Conservation (phyloP, 1,140 invertebrate genomes). For the Caenorhabditis latens region DNA sequence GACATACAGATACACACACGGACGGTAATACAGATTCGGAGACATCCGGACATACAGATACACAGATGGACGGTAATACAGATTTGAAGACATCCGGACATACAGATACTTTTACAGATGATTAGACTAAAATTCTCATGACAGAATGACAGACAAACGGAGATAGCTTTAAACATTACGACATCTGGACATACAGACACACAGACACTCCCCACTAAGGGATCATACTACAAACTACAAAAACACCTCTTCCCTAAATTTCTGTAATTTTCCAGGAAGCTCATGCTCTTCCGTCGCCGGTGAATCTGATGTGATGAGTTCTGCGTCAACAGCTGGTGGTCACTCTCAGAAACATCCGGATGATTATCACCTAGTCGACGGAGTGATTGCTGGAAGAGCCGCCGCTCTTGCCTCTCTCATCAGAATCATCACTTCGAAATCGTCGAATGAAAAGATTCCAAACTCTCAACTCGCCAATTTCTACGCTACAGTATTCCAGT, state of each 20-base stretch:
- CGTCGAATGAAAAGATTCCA: slow-evolving; percentile 93
- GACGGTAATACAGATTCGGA: no score
- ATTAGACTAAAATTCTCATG: no score
- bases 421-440: slow-evolving; percentile 94
- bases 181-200: no score
- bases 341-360: slow-evolving; percentile 7
- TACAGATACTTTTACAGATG: no score
- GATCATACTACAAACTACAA: not conserved
- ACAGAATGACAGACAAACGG: no score
- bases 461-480: slow-evolving; percentile 94
- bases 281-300: slow-evolving; percentile 44
- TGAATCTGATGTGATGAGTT: slow-evolving; percentile 41
- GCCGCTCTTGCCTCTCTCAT: slow-evolving; percentile 94
- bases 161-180: no score
- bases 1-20: no score
- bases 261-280: slow-evolving; percentile 1
- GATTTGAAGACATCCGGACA: no score
- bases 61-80: no score
- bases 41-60: no score
- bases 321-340: slow-evolving; percentile 25
- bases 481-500: slow-evolving; percentile 90
- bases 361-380: slow-evolving; percentile 64
- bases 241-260: not conserved
- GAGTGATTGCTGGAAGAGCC: slow-evolving; percentile 84
- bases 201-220: no score